These are phyloP conservation scores for Leptothorax acervorum DNA, from an alignment of 2,888 invertebrate genomes.

Conservation along the genomic window DNA sequence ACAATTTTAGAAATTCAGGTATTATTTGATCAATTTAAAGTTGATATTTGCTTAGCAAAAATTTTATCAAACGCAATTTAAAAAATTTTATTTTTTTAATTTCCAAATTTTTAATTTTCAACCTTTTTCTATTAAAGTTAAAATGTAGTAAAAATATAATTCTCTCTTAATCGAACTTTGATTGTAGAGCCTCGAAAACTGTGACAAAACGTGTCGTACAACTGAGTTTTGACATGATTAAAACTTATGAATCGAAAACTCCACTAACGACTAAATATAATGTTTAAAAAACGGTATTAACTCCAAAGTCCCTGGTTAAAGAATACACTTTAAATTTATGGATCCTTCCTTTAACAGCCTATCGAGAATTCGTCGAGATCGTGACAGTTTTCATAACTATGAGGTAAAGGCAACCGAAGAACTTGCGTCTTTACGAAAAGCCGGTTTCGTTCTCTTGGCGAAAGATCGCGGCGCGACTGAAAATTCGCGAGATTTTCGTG, in stretches of 20 bases:
- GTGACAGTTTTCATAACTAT: background rate
- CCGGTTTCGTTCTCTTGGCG: background rate
- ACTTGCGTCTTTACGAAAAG: background rate
- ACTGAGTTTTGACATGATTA: background rate
- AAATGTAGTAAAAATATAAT: background rate
- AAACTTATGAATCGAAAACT: background rate
- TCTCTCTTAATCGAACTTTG: background rate
- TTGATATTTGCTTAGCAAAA: background rate
- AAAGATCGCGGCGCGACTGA: constrained; percentile 51
- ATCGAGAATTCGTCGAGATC: background rate
- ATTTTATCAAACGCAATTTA: background rate
- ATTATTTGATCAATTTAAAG: constrained; percentile 3
- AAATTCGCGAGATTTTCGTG: constrained; percentile 69
- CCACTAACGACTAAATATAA: background rate
- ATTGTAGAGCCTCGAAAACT: background rate
- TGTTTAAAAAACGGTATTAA: background rate
- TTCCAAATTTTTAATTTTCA: background rate
- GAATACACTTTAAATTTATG: background rate
- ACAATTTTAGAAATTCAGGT: background rate
- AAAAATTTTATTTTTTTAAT: background rate
- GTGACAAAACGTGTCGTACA: background rate
- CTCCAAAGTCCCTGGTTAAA: background rate
- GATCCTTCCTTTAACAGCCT: background rate
- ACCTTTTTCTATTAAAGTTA: background rate
- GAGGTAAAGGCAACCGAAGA: background rate